Evolutionary conservation across 2,888 invertebrate species (phyloP).

Genomic region (Aleiodes testaceus): DNA sequence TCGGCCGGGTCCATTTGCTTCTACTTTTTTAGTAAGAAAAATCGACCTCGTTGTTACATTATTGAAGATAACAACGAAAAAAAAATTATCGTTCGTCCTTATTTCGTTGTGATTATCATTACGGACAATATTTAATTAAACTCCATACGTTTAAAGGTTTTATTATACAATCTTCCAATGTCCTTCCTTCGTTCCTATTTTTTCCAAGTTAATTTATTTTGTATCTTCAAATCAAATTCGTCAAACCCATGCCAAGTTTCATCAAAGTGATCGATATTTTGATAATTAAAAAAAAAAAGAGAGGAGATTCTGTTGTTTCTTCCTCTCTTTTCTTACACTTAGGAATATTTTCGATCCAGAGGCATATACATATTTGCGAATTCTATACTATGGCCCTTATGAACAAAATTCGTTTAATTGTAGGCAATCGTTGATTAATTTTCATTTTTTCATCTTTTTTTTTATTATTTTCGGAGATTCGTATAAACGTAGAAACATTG

Average conservation of each 20-base stretch:
- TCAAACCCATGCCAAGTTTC: slow-evolving; percentile 68
- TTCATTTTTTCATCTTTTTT: slow-evolving; percentile 41
- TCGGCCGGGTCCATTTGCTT: slow-evolving; percentile 55
- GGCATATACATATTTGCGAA: slow-evolving; percentile 36
- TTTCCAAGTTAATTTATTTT: slow-evolving; percentile 52
- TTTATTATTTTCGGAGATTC: slow-evolving; percentile 65
- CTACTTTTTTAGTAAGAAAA: not conserved
- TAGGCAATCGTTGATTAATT: slow-evolving; percentile 59
- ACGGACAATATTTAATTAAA: slow-evolving; percentile 68
- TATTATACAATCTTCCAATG: slow-evolving; percentile 71
- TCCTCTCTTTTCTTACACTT: slow-evolving; percentile 60
- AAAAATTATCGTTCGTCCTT: slow-evolving; percentile 23
- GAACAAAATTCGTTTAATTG: slow-evolving; percentile 60
- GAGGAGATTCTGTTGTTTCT: not conserved
- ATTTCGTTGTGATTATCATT: slow-evolving; percentile 71
- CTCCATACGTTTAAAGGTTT: slow-evolving; percentile 65
- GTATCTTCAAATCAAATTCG: slow-evolving; percentile 49
- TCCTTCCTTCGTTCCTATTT: slow-evolving; percentile 59
- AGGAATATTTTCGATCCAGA: slow-evolving; percentile 56
- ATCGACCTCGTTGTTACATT: no score
- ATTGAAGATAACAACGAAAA: not conserved
- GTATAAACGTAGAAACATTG: slow-evolving; percentile 71
- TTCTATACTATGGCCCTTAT: slow-evolving; percentile 69
- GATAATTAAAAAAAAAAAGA: slow-evolving; percentile 22
- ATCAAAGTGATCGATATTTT: slow-evolving; percentile 57